These are phyloP conservation scores for Muschampia plurimacula DNA, from an alignment of 2,888 invertebrate species.

Conservation along the genomic window DNA sequence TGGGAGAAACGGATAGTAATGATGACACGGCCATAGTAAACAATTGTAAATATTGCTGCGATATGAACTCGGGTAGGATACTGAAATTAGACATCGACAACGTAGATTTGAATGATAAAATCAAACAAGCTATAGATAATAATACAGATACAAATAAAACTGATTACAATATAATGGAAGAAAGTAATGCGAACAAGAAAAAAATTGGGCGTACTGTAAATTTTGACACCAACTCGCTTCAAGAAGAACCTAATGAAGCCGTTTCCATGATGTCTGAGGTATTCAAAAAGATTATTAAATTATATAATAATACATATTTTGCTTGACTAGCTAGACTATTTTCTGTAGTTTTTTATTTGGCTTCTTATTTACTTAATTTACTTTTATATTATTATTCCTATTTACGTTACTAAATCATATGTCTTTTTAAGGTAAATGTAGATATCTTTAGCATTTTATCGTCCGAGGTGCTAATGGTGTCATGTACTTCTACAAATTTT, in stretches of 20 bases:
- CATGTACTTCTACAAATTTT: too few relatives aligned
- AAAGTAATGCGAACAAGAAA: conserved; percentile 47
- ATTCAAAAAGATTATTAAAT: conserved; percentile 40
- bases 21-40: conserved; percentile 46
- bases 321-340: too few relatives aligned
- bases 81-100: conserved; percentile 46
- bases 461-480: too few relatives aligned
- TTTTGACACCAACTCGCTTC: conserved; percentile 53
- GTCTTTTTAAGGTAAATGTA: too few relatives aligned
- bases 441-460: too few relatives aligned
- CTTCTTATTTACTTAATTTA: too few relatives aligned
- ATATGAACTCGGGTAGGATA: conserved; percentile 46
- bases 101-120: conserved; percentile 51
- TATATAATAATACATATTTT: neutral
- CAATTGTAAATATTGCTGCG: conserved; percentile 65
- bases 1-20: conserved; percentile 45
- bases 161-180: conserved; percentile 35
- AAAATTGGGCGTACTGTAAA: conserved; percentile 55
- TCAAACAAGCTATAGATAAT: conserved; percentile 58
- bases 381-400: too few relatives aligned
- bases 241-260: conserved; percentile 58
- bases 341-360: too few relatives aligned
- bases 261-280: conserved; percentile 62
- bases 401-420: too few relatives aligned
- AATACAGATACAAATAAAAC: conserved; percentile 46